Evolutionary conservation across 2,888 invertebrate genomes (phyloP).

Genomic region (Cephus nigrinus): DNA sequence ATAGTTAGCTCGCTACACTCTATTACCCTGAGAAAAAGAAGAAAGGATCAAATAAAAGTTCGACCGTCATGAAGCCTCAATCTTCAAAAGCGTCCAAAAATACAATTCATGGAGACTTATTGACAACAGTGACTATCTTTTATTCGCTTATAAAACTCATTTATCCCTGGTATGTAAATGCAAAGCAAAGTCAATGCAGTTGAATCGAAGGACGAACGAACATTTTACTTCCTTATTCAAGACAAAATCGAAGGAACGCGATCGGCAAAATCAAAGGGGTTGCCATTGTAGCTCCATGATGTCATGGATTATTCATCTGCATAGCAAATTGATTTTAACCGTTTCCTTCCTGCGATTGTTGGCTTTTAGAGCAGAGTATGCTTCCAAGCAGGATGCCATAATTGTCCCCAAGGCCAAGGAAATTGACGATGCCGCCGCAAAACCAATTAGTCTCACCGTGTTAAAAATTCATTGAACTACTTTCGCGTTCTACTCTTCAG

Average conservation of each 20-base stretch:
- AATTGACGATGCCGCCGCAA: slow-evolving; percentile 4
- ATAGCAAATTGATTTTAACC: slow-evolving; percentile 2
- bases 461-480: slow-evolving; percentile 5
- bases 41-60: not conserved
- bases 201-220: not conserved
- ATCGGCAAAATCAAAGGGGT: not conserved
- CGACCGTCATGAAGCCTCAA: too few species aligned
- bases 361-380: slow-evolving; percentile 4
- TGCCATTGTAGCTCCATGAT: not conserved
- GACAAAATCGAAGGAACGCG: not conserved
- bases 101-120: not conserved
- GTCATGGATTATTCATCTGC: slow-evolving; percentile 8
- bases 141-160: not conserved
- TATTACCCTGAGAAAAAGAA: slow-evolving; percentile 70
- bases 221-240: not conserved
- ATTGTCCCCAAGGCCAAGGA: slow-evolving; percentile 8
- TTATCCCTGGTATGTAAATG: not conserved
- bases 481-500: not conserved
- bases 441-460: not conserved
- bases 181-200: not conserved
- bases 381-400: slow-evolving; percentile 6
- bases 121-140: not conserved
- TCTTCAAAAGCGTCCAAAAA: too few species aligned
- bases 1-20: slow-evolving; percentile 90
- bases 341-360: slow-evolving; percentile 14